Conservation (phyloP, 1,140 invertebrate genomes). For the Conus betulinus region DNA sequence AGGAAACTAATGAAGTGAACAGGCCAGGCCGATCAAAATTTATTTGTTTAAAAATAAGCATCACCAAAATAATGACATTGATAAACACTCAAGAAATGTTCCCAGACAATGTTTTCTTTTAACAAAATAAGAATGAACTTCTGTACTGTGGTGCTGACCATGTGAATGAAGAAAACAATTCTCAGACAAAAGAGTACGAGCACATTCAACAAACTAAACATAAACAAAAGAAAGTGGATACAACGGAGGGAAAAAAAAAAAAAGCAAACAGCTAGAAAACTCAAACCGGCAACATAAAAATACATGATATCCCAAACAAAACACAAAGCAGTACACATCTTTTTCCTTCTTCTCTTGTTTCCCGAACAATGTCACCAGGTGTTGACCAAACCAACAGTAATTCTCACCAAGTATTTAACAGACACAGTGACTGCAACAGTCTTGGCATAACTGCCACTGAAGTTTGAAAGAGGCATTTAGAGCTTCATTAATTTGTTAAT, state of each 20-base stretch:
- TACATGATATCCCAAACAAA: neutral
- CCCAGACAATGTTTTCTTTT: too few species aligned
- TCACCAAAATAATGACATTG: too few species aligned
- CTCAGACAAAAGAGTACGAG: neutral
- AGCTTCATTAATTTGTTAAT: conserved; percentile 3
- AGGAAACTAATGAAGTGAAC: too few species aligned
- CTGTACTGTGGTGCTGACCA: too few species aligned
- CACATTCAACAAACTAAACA: too few species aligned
- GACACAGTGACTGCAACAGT: neutral
- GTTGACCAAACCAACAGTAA: neutral
- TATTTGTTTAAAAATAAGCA: too few species aligned
- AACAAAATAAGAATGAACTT: too few species aligned
- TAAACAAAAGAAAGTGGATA: neutral
- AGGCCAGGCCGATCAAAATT: too few species aligned
- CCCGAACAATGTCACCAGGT: neutral
- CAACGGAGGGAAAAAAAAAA: neutral
- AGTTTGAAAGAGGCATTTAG: neutral
- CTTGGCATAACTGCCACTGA: neutral
- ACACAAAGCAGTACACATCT: neutral
- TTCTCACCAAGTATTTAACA: neutral
- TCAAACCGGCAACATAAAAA: neutral
- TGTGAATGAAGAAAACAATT: neutral
- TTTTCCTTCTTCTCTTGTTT: neutral
- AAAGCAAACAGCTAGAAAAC: neutral
- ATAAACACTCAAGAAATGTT: too few species aligned